Evolutionary conservation across 1,140 invertebrate genomes (phyloP).

Genomic region (silkworm (Bombyx mori)): ASM3026992v2 NC_085112.1:13527501-13528000

Average conservation of each 20-base stretch:
- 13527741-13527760: neutral
- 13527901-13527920: constrained; percentile 5
- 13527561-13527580: neutral
- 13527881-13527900: no score
- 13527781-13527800: no score
- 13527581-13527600: neutral
- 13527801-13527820: no score
- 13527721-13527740: no score
- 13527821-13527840: no score
- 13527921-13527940: constrained; percentile 18
- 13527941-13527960: constrained; percentile 14
- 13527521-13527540: constrained; percentile 1
- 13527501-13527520: constrained; percentile 3
- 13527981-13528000: constrained; percentile 18
- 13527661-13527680: neutral
- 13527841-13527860: no score
- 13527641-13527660: neutral
- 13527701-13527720: no score
- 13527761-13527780: neutral
- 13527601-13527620: no score
- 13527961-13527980: constrained; percentile 17
- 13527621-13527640: neutral
- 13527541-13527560: no score
- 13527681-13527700: neutral
- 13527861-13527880: no score